Evolutionary conservation across 2,113 vertebrate genomes (phyloP).

Genomic region (Piliocolobus tephrosceles): DNA sequence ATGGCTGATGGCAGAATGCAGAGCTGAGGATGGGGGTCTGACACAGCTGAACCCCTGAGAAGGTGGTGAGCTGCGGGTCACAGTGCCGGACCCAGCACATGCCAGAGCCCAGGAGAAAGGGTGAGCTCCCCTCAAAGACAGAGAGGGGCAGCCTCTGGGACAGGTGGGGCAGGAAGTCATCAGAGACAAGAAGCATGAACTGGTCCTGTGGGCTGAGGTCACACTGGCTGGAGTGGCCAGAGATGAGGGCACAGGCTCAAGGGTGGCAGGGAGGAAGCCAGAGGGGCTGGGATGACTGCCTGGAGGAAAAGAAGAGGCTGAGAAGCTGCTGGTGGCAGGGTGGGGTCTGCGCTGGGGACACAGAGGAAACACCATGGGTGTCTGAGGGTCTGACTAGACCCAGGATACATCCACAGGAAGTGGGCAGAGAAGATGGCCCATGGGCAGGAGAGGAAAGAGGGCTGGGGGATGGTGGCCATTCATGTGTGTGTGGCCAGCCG

Average conservation of each 20-base stretch:
- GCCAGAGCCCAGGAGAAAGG: not conserved
- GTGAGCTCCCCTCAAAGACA: not conserved
- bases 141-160: not conserved
- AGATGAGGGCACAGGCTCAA: not conserved
- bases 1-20: not conserved
- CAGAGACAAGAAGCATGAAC: not conserved
- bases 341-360: not conserved
- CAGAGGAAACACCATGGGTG: accelerated
- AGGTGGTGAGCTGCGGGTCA: accelerated
- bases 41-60: not conserved
- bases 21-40: not conserved
- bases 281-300: not conserved
- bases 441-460: too few species aligned
- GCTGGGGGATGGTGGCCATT: not conserved
- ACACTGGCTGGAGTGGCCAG: not conserved
- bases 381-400: not conserved
- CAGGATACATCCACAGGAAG: not conserved
- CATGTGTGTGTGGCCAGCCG: not conserved
- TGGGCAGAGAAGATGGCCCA: not conserved
- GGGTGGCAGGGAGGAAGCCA: not conserved
- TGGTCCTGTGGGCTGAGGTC: not conserved
- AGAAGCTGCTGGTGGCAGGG: not conserved
- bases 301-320: not conserved
- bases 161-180: not conserved
- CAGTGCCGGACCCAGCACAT: accelerated